Percentiles rank a stretch among this genome's conserved stretches.
phyloP scores from a whole-genome alignment of 2,113 vertebrate genomes.

The Pseudorectes ferrugineus region DNA sequence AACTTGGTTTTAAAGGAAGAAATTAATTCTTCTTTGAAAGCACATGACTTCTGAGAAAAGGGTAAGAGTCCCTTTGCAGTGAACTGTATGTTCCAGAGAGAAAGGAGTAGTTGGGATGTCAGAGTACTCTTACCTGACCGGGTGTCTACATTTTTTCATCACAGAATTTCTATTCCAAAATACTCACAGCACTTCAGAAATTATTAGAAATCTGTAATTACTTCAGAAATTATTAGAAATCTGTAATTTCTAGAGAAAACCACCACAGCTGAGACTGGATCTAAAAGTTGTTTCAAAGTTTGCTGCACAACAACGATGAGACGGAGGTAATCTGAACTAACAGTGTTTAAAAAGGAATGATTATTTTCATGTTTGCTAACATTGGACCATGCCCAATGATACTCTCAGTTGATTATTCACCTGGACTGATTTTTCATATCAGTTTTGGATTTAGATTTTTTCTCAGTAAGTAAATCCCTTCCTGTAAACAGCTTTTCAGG shows the following conservation, averaged over 20 bases:
- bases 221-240: background rate
- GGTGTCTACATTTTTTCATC: background rate
- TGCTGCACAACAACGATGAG: background rate
- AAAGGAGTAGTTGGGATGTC: accelerated
- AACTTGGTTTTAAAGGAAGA: background rate
- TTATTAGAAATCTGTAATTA: background rate
- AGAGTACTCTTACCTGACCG: background rate
- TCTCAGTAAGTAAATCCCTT: background rate
- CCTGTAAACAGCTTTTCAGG: background rate
- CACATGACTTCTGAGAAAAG: background rate
- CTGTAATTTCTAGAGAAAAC: background rate
- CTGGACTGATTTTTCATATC: background rate
- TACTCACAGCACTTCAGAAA: background rate
- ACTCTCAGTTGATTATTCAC: background rate
- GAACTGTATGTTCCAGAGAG: accelerated
- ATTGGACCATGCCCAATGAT: background rate
- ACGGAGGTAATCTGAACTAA: background rate
- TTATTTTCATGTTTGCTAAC: background rate
- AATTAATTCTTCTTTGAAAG: background rate
- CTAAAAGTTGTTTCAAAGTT: background rate
- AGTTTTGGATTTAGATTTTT: background rate
- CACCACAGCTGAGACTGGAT: background rate
- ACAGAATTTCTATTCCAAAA: background rate
- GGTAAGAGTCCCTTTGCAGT: background rate
- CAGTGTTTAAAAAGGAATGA: background rate